A percentile compares a stretch with the other conserved stretches of the same genome.
phyloP scores from a whole-genome alignment of 2,888 invertebrate genomes.

The Cryptocephalus moraei region DNA sequence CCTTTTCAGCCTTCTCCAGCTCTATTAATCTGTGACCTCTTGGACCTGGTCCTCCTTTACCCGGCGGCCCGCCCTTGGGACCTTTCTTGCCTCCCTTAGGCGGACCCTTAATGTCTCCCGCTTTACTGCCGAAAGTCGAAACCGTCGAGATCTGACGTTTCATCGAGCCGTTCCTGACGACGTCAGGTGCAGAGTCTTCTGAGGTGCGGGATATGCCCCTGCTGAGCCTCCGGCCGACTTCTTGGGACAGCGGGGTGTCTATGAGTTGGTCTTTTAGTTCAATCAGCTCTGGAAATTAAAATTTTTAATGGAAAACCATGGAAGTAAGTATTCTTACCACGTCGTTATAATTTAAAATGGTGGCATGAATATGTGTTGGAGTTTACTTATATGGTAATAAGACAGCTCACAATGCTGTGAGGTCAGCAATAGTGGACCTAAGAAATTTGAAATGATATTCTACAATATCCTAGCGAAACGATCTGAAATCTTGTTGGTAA shows the following conservation, averaged over 20 bases:
- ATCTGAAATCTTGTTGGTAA: too few relatives aligned
- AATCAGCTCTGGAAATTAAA: not conserved
- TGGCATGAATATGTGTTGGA: not conserved
- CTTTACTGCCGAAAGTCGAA: slow-evolving; percentile 20
- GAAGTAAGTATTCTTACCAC: not conserved
- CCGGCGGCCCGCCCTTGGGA: not conserved
- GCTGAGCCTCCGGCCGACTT: slow-evolving; percentile 1
- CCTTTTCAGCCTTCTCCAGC: slow-evolving; percentile 40
- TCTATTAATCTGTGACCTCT: slow-evolving; percentile 33
- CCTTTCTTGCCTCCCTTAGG: not conserved
- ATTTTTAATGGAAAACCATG: not conserved
- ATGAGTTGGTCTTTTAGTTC: not conserved
- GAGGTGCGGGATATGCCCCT: not conserved
- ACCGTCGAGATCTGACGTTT: slow-evolving; percentile 33
- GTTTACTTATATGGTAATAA: too few relatives aligned
- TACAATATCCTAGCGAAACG: too few relatives aligned
- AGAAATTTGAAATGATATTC: too few relatives aligned
- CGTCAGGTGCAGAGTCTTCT: slow-evolving; percentile 36
- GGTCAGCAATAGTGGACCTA: too few relatives aligned
- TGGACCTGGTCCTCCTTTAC: slow-evolving; percentile 6
- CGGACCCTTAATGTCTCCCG: slow-evolving; percentile 25
- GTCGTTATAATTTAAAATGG: not conserved
- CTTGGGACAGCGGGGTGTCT: not conserved
- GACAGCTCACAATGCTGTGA: too few relatives aligned
- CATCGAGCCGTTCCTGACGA: slow-evolving; percentile 31